Conservation (phyloP, 2,797 vertebrate genomes). For the Spinus olivaceus region DNA sequence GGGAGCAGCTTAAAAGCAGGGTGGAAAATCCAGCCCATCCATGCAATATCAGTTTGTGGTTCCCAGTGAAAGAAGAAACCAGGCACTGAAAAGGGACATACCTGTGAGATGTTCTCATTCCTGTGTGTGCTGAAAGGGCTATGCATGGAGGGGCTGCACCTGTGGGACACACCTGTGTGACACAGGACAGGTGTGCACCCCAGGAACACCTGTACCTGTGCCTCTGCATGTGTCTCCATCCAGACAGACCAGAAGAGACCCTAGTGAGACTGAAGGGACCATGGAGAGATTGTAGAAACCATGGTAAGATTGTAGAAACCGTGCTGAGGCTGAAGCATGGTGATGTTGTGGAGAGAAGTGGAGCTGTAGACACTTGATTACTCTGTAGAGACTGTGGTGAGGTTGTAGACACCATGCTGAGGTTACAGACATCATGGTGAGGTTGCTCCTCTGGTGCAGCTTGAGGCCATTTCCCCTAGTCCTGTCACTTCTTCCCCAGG, state of each 20-base stretch:
- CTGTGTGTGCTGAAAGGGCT: neutral
- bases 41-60: neutral
- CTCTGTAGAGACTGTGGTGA: neutral
- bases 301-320: fast-evolving
- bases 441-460: neutral
- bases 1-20: neutral
- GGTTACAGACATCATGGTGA: too few relatives aligned
- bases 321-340: fast-evolving
- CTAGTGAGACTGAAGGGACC: neutral
- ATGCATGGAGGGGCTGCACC: neutral
- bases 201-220: fast-evolving
- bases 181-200: neutral
- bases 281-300: neutral
- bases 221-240: neutral
- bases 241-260: neutral
- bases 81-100: fast-evolving
- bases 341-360: neutral
- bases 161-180: neutral
- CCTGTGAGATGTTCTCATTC: neutral
- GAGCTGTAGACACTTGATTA: neutral
- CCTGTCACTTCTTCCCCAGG: neutral
- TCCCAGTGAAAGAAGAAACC: neutral
- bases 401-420: neutral
- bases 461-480: fast-evolving
- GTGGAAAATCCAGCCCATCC: neutral